Conservation (phyloP, 2,113 vertebrate species). For the Cromileptes altivelis region DNA sequence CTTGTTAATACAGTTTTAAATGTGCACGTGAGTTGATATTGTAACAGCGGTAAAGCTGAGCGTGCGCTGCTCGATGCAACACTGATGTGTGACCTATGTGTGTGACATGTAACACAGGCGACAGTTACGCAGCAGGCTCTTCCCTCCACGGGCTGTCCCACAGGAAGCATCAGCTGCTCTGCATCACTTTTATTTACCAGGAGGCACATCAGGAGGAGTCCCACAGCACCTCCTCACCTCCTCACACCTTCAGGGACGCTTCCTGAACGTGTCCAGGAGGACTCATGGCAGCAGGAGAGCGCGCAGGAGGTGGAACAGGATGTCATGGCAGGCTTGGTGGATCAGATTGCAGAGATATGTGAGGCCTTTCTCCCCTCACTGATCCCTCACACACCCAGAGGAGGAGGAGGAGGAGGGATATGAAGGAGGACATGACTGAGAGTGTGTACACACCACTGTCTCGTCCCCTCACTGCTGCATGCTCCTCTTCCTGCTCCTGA, state of each 20-base stretch:
- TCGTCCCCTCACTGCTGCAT: too few species aligned
- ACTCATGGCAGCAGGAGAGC: background rate
- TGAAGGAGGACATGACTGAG: background rate
- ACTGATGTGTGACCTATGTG: too few species aligned
- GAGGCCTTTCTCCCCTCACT: background rate
- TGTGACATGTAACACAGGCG: background rate
- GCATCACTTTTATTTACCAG: conserved; percentile 3
- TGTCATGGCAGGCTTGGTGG: background rate
- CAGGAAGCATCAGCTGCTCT: background rate
- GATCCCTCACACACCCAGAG: background rate
- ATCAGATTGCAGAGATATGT: background rate
- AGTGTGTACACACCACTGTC: background rate
- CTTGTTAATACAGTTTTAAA: background rate
- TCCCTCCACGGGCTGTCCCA: conserved; percentile 35
- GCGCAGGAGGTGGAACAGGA: background rate
- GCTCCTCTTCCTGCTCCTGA: too few species aligned
- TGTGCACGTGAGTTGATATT: background rate
- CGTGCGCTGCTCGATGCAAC: background rate
- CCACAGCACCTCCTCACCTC: background rate
- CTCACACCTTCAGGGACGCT: background rate
- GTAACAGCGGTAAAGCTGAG: background rate
- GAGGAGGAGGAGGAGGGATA: background rate
- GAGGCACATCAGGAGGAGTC: accelerated
- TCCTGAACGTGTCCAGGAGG: background rate
- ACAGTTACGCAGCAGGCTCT: background rate